Percentiles rank a stretch among this genome's conserved stretches.
phyloP scores from a whole-genome alignment of 23 tunicate genomes.

The Corella eumyota region DNA sequence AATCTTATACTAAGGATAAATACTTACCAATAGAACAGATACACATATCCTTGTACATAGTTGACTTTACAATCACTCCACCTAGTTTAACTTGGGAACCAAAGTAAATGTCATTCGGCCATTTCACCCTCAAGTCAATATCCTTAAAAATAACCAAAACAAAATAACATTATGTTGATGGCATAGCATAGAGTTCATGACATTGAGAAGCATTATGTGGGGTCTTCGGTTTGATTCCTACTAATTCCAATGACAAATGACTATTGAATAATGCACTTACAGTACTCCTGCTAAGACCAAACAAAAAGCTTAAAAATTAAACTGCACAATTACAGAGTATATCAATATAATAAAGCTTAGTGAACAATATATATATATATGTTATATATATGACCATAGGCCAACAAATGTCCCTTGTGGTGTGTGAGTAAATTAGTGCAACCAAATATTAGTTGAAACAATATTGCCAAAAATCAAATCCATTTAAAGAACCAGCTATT shows the following conservation, averaged over 20 bases:
- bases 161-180: background rate
- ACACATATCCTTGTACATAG: constrained; percentile 24
- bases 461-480: too few species aligned
- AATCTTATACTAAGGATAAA: background rate
- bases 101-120: constrained; percentile 93
- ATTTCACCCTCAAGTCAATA: constrained; percentile 52
- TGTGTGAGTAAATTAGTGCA: too few species aligned
- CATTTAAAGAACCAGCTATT: too few species aligned
- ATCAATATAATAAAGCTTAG: too few species aligned
- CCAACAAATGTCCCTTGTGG: too few species aligned
- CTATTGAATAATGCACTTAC: background rate
- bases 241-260: background rate
- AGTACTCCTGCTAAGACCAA: too few species aligned
- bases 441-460: too few species aligned
- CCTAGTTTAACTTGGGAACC: constrained; percentile 55
- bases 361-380: too few species aligned
- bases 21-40: constrained; percentile 51
- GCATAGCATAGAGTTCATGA: background rate
- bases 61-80: constrained; percentile 70
- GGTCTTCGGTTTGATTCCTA: background rate
- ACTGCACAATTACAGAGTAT: too few species aligned
- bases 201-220: background rate
- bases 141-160: constrained; percentile 15
- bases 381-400: too few species aligned
- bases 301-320: too few species aligned